These are phyloP conservation scores for Microctenopoma stevenorrisi DNA, from an alignment of 2,797 vertebrate species.

Conservation along the genomic window DNA sequence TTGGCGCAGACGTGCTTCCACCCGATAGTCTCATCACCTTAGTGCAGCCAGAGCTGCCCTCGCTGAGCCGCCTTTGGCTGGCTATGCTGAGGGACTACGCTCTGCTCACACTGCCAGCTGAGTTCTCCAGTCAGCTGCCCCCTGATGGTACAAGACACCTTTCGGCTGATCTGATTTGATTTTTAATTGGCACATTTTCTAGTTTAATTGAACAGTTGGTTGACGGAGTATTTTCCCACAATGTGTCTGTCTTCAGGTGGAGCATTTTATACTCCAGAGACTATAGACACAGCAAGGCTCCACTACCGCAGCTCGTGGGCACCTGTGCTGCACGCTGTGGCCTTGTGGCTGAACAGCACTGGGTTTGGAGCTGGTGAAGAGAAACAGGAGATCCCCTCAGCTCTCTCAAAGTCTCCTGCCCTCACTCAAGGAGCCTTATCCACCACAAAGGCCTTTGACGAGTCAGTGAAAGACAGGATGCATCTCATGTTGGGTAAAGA, in stretches of 20 bases:
- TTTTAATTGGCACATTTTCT: not conserved
- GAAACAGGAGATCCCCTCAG: conserved; percentile 77
- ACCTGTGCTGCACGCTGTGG: conserved; percentile 93
- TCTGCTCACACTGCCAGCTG: conserved; percentile 93
- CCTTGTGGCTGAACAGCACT: conserved; percentile 94
- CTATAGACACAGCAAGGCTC: conserved; percentile 95
- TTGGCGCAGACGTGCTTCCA: conserved; percentile 87
- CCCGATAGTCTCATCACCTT: conserved; percentile 96
- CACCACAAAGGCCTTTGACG: conserved; percentile 84
- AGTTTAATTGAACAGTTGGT: not conserved
- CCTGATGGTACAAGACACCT: conserved; percentile 87
- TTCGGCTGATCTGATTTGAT: not conserved
- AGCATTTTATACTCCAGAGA: conserved; percentile 98
- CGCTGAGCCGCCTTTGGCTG: conserved; percentile 95
- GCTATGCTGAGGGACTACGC: conserved; percentile 96
- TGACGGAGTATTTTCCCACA: not conserved
- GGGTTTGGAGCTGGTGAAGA: conserved; percentile 87
- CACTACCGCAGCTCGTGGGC: conserved; percentile 98
- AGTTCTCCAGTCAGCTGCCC: conserved; percentile 98
- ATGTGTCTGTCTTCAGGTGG: conserved; percentile 85
- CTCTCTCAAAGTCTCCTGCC: conserved; percentile 77
- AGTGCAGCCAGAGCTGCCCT: conserved; percentile 94
- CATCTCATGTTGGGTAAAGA: conserved; percentile 94
- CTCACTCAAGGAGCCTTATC: conserved; percentile 80
- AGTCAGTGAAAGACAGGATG: conserved; percentile 94